Evolutionary conservation across 2,113 vertebrate genomes (phyloP), one percentile per base, ranked within the genome.

Genomic region (Uropsilus gracilis): DNA sequence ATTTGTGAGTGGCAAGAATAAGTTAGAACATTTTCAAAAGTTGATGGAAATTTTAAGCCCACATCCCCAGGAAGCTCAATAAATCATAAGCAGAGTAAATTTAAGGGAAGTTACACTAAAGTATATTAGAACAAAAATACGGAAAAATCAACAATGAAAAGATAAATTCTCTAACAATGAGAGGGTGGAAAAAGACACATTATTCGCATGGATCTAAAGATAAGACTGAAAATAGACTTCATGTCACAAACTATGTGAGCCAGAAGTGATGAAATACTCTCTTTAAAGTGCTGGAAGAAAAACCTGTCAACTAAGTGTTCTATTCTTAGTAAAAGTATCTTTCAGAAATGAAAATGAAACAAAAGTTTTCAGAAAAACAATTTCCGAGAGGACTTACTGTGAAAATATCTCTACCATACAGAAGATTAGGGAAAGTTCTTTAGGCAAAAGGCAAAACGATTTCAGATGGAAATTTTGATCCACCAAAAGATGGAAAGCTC

Each of bases 301-400:
- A 86, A 64, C 0, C 37, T 81, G 8, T 66, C n/a, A 85, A 90
- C 39, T 11, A 48, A 34, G 18, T 82, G 32, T 53, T 82, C 44
- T 77, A 48, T 48, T 81, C 16, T 55, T n/a, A 73, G 37, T 86
- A n/a, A 94, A 72, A 57, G 44, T 71, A 61, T 81, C 22, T 39
- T 75, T 80, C 64, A 80, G 32, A 90, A 94, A 64, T 86, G 26
- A 90, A 86, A 32, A 34, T 53, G n/a, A 76, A 75, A 61, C 61
- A 44, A 77, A 88, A 76, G 50, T 2, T 42, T 82, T 82, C 6
- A 82, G n/a, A 53, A 32, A 82, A 81, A 82, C 13, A 61, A 63
- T 72, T 61, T 8, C 53, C 39, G 64, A 57, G 26, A 37, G n/a
- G 63, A 77, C 69, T 69, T 18, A 12, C 12, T 87, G 34, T 76